These are phyloP conservation scores for Encarsia formosa DNA, from an alignment of 2,888 invertebrate species.

Conservation along the genomic window DNA sequence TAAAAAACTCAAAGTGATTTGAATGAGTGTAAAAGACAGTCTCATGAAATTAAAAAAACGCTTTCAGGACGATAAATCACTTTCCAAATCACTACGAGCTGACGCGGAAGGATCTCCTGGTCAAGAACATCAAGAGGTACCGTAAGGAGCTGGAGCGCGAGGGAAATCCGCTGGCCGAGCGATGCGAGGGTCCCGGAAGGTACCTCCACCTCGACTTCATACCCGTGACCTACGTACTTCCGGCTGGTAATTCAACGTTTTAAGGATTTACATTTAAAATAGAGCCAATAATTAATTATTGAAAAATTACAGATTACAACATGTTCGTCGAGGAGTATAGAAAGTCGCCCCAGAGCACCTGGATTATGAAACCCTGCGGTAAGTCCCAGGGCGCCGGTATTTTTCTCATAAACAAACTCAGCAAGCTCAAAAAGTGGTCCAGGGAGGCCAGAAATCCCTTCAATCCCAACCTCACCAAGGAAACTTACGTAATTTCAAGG, in stretches of 20 bases:
- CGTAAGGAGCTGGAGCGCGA: conserved; percentile 89
- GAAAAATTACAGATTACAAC: conserved; percentile 69
- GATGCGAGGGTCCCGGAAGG: conserved; percentile 68
- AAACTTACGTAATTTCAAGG: conserved; percentile 94
- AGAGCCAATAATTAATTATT: neutral
- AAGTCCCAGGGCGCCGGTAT: conserved; percentile 94
- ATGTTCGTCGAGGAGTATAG: conserved; percentile 96
- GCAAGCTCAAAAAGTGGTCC: conserved; percentile 88
- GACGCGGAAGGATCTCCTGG: conserved; percentile 91
- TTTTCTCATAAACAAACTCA: conserved; percentile 90
- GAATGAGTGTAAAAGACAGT: too few relatives aligned
- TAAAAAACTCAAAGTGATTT: too few relatives aligned
- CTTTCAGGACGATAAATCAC: conserved; percentile 86
- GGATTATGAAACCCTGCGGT: conserved; percentile 98
- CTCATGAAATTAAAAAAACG: too few relatives aligned
- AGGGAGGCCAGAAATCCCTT: conserved; percentile 81
- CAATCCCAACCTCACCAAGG: conserved; percentile 79
- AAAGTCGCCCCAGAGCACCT: conserved; percentile 89
- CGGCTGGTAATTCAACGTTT: conserved; percentile 58
- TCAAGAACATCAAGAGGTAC: conserved; percentile 93
- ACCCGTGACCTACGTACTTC: conserved; percentile 88
- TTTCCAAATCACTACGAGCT: conserved; percentile 95
- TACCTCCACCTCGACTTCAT: conserved; percentile 87
- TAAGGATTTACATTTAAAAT: neutral
- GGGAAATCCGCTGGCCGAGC: conserved; percentile 80